Evolutionary conservation across 2,113 vertebrate species (phyloP).

Genomic region (Scopus umbretta): DNA sequence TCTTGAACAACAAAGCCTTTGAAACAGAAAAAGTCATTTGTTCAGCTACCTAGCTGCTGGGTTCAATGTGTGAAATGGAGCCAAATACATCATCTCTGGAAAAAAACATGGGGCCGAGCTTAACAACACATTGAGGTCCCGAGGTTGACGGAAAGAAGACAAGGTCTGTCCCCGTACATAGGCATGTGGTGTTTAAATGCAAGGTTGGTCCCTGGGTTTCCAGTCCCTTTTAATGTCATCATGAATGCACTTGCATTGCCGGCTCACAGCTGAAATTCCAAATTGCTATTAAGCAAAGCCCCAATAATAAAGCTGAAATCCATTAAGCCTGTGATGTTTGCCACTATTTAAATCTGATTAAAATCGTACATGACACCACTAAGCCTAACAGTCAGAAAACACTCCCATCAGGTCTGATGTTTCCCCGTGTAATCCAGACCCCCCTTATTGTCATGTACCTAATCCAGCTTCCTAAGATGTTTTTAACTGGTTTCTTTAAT

Average conservation of each 20-base stretch:
- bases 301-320: constrained; percentile 59
- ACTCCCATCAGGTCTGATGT: constrained; percentile 4
- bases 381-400: constrained; percentile 53
- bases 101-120: not conserved
- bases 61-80: not conserved
- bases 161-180: not conserved
- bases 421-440: constrained; percentile 17
- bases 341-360: constrained; percentile 63
- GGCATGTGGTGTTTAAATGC: not conserved
- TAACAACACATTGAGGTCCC: accelerated
- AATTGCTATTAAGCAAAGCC: constrained; percentile 57
- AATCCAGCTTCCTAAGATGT: constrained; percentile 49
- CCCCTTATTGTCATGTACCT: constrained; percentile 1
- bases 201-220: not conserved
- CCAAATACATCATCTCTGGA: not conserved
- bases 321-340: constrained; percentile 62
- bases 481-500: constrained; percentile 51
- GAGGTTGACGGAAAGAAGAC: not conserved
- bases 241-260: not conserved
- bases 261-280: constrained; percentile 47
- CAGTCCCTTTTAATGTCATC: not conserved
- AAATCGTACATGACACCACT: constrained; percentile 46
- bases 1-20: not conserved
- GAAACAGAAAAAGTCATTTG: not conserved
- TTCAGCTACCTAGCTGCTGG: not conserved